These are phyloP conservation scores for Gallinago jamesoni DNA, from an alignment of 2,113 vertebrate species.

Conservation along the genomic window DNA sequence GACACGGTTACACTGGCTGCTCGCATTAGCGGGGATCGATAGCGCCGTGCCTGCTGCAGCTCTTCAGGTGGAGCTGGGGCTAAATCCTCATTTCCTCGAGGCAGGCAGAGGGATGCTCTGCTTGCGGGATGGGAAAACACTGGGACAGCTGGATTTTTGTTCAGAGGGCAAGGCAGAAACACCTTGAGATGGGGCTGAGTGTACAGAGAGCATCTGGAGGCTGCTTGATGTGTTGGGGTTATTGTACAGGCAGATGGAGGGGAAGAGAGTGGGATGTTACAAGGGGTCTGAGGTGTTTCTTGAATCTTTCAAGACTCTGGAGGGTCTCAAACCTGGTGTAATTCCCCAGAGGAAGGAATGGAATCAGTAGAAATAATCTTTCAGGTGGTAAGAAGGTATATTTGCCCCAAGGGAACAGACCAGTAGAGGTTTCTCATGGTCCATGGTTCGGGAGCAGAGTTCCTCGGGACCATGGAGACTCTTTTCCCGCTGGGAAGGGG, in stretches of 20 bases:
- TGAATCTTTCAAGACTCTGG: too few relatives aligned
- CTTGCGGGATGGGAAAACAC: not conserved
- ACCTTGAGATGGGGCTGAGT: not conserved
- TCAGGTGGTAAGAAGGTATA: not conserved
- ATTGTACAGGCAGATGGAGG: fast-evolving
- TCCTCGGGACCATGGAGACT: fast-evolving
- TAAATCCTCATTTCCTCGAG: not conserved
- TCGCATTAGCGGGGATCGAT: not conserved
- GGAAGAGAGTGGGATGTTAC: not conserved
- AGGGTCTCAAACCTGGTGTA: not conserved
- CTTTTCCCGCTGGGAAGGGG: not conserved
- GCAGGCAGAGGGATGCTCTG: not conserved
- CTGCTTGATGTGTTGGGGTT: fast-evolving
- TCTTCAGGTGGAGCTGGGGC: not conserved
- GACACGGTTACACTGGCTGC: not conserved
- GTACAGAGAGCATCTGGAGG: not conserved
- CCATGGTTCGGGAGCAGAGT: not conserved
- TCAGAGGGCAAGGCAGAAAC: fast-evolving
- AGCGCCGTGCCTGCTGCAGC: not conserved
- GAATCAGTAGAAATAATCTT: not conserved
- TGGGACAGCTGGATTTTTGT: fast-evolving
- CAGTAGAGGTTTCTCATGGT: not conserved
- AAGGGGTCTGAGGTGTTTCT: not conserved
- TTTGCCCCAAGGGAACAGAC: not conserved
- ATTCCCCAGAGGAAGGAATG: not conserved